Evolutionary conservation across 2,888 invertebrate species (phyloP).

Genomic region (Machimus atricapillus): DNA sequence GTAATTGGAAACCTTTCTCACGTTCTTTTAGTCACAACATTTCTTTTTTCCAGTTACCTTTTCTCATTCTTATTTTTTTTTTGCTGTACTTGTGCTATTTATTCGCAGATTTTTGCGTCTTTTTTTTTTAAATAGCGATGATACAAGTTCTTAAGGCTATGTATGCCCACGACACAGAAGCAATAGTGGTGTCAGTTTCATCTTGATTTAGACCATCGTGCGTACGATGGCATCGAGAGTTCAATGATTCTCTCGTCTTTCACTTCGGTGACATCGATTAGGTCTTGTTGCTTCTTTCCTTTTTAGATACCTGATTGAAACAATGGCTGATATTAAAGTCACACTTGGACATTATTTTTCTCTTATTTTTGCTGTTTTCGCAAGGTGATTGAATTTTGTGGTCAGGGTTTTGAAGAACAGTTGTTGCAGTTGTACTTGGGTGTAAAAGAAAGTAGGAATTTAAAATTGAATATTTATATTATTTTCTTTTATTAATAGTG

Average conservation of each 20-base stretch:
- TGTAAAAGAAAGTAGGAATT: background rate
- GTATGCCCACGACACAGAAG: background rate
- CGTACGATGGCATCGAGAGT: background rate
- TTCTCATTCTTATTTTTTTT: background rate
- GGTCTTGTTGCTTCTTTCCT: background rate
- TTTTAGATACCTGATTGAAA: background rate
- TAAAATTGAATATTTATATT: background rate
- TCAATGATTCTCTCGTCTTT: background rate
- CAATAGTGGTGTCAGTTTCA: background rate
- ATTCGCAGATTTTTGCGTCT: background rate
- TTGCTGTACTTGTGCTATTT: background rate
- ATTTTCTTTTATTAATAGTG: background rate
- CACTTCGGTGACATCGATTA: background rate
- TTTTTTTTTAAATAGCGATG: background rate
- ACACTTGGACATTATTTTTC: background rate
- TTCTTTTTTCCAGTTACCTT: background rate
- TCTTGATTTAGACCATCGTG: conserved; percentile 2
- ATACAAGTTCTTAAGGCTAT: conserved; percentile 3
- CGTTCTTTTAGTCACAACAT: conserved; percentile 6
- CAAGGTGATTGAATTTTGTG: background rate
- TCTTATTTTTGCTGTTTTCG: background rate
- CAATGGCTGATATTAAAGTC: background rate
- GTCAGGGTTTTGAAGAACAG: background rate
- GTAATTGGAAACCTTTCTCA: conserved; percentile 22
- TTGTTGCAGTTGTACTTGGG: background rate